Conservation (phyloP, 2,113 vertebrate genomes). For the Psilopsiagon aymara region DNA sequence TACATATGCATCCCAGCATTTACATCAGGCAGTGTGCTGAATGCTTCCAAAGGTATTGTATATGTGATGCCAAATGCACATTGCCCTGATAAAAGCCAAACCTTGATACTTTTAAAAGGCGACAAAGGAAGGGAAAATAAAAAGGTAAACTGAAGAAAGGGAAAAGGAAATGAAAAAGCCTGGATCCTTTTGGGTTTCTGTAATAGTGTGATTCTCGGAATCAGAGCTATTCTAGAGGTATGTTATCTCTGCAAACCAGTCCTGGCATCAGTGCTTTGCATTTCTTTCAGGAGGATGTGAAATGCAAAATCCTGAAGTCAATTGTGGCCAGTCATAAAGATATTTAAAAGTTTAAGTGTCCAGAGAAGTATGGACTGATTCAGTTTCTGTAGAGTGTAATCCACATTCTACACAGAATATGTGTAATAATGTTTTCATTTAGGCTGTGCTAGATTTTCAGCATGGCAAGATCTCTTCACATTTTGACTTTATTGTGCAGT, state of each 20-base stretch:
- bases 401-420: background rate
- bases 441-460: background rate
- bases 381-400: background rate
- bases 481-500: conserved; percentile 3
- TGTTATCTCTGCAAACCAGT: background rate
- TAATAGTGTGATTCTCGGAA: background rate
- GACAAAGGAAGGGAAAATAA: background rate
- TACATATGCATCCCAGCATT: background rate
- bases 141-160: too few relatives aligned
- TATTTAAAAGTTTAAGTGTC: background rate
- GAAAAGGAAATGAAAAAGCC: background rate
- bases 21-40: background rate
- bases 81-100: background rate
- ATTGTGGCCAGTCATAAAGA: background rate
- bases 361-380: background rate
- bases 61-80: background rate
- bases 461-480: background rate
- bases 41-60: background rate
- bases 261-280: background rate
- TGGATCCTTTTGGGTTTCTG: background rate
- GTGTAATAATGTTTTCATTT: background rate
- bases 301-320: background rate
- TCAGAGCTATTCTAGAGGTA: background rate
- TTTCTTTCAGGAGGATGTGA: background rate
- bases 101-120: background rate